Conservation (phyloP, 1,140 invertebrate species). For the Halesus radiatus region DNA sequence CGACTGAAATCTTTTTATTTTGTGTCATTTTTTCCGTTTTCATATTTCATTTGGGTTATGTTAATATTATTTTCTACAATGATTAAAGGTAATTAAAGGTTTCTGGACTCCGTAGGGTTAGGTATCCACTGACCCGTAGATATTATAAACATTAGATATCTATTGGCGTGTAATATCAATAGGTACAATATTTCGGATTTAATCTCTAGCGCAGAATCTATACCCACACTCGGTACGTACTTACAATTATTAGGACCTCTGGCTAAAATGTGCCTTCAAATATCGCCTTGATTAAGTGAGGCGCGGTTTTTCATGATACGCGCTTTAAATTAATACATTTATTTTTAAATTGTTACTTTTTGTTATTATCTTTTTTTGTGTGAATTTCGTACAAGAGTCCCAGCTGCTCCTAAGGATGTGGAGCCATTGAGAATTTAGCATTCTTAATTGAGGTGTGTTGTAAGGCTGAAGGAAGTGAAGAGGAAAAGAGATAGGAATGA, state of each 20-base stretch:
- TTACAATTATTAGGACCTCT: constrained; percentile 56
- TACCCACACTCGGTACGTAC: constrained; percentile 47
- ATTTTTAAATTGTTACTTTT: not conserved
- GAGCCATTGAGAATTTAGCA: no score
- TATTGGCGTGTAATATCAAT: constrained; percentile 45
- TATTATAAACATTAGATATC: constrained; percentile 41
- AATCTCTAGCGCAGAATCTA: constrained; percentile 49
- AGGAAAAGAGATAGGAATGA: no score
- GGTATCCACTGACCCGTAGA: constrained; percentile 33
- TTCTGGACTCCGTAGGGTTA: constrained; percentile 25
- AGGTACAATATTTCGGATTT: constrained; percentile 51
- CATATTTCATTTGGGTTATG: no score
- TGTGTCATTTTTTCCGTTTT: no score
- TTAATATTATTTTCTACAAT: no score
- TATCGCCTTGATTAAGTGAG: constrained; percentile 56
- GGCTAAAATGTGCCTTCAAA: constrained; percentile 53
- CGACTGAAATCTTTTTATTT: no score
- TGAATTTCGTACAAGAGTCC: no score
- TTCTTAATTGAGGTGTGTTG: no score
- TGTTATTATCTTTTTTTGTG: no score
- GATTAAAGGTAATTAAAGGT: no score
- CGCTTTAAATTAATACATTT: not conserved
- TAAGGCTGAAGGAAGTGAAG: no score
- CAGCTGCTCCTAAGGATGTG: no score
- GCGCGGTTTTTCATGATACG: constrained; percentile 10